Base-by-base conservation (phyloP, 2,797 vertebrate genomes). In the Paratrypauchen microcephalus region DNA sequence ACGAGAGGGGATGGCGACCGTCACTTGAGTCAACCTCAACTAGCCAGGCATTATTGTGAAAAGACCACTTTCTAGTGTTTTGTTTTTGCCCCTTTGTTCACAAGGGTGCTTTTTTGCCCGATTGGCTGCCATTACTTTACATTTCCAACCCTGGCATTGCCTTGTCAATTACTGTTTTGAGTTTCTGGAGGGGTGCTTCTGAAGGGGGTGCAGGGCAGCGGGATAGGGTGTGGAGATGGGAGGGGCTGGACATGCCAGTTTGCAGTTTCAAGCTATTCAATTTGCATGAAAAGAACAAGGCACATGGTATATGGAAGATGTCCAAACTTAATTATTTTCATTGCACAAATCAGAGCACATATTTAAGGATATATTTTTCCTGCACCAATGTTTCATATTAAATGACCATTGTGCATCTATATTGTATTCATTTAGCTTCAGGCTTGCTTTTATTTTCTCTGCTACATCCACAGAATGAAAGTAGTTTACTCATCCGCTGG, bases 401-500 rank as follows among this genome's bases (percentile, higher is more conserved):
- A 62, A 58, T 32, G 60, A 19, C 3, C 16, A n/a, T 6, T 69
- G 41, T 62, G 0, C 23, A 71, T 23, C 45, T 16, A 15, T 68
- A 19, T 24, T 62, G 62, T 6, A 52, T 41, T 62, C 24, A 57
- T 32, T 18, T 41, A 57, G 70, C 47, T 39, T 39, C 3, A 50
- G 59, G 70, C 45, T 24, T 64, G 67, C 66, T 39, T 18, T 58
- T 66, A 24, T 68, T 61, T 15, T 30, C 18, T 11, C 23, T 48
- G 71, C 39, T 41, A 61, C 59, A 63, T 19, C 73, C 30, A 23
- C 50, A n/a, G 62, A 65, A 36, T 4, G 28, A 26, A 70, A 47
- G 21, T 62, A 77, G 75, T 86, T 78, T 70, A 61, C 70, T 73
- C 55, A 62, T 77, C 24, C 7, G 21, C 13, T 32, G 57, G 47